Conservation (phyloP, 2,888 invertebrate species). For the Heliconius cydno region DNA sequence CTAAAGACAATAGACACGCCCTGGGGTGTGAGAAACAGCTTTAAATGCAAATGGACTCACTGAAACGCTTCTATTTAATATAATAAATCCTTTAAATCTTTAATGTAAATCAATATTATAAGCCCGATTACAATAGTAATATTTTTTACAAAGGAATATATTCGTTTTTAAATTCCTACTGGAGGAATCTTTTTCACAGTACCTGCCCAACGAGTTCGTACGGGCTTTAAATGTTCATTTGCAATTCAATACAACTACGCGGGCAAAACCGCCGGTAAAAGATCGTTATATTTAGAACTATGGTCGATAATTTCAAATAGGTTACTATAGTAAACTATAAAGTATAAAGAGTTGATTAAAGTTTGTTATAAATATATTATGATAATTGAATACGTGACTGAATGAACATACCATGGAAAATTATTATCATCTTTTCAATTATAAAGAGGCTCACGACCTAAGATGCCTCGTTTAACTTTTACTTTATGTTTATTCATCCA, state of each 20-base stretch:
- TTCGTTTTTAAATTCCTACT: not conserved
- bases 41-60: conserved; percentile 42
- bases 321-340: too few relatives aligned
- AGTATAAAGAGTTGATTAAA: not conserved
- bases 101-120: conserved; percentile 21
- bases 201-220: not conserved
- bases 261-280: too few relatives aligned
- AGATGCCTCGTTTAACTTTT: conserved; percentile 39
- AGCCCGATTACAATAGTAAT: not conserved
- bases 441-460: conserved; percentile 11
- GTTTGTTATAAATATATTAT: conserved; percentile 8
- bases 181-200: not conserved
- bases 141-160: not conserved
- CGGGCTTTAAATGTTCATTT: too few relatives aligned
- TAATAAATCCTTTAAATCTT: conserved; percentile 32
- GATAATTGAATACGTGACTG: conserved; percentile 53
- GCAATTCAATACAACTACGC: too few relatives aligned
- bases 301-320: too few relatives aligned
- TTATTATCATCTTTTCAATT: conserved; percentile 44
- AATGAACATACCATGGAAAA: conserved; percentile 37
- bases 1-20: conserved; percentile 50
- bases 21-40: conserved; percentile 43
- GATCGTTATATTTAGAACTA: too few relatives aligned
- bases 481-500: conserved; percentile 51
- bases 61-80: conserved; percentile 36